Evolutionary conservation across 2,797 vertebrate species (phyloP).

Genomic region (Urophycis tenuis): DNA sequence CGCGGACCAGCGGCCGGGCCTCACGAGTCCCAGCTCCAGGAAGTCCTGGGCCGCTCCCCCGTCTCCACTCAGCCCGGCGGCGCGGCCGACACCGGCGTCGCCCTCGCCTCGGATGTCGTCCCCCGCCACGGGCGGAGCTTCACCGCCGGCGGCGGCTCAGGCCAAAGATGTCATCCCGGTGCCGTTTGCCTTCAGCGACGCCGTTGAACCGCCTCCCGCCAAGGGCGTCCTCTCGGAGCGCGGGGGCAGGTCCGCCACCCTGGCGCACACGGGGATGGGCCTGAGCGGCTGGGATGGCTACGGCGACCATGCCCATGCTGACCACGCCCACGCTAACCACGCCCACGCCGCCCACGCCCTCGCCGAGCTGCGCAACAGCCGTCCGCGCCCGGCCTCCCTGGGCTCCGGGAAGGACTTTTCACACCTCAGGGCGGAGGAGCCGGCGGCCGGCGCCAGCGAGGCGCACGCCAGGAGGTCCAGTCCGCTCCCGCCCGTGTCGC

Average conservation of each 20-base stretch:
- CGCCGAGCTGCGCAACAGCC: conserved; percentile 55
- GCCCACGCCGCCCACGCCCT: conserved; percentile 20
- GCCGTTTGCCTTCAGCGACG: conserved; percentile 53
- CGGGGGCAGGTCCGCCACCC: conserved; percentile 74
- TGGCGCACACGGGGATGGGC: conserved; percentile 72
- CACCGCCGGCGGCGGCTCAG: conserved; percentile 4
- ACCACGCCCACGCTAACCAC: neutral
- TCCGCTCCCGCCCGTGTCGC: conserved; percentile 36
- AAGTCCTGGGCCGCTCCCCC: conserved; percentile 44
- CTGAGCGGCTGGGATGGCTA: too few relatives aligned
- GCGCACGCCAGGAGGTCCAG: conserved; percentile 38
- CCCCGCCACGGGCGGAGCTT: neutral
- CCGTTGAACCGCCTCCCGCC: neutral
- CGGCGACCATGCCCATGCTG: too few relatives aligned
- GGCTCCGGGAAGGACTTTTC: conserved; percentile 72
- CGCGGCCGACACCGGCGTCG: conserved; percentile 13
- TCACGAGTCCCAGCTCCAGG: conserved; percentile 37
- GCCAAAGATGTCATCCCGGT: conserved; percentile 39
- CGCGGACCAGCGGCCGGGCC: conserved; percentile 32
- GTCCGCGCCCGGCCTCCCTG: conserved; percentile 72
- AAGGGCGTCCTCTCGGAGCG: conserved; percentile 2
- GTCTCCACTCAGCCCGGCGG: conserved; percentile 34
- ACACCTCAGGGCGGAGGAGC: conserved; percentile 16
- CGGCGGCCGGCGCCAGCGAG: conserved; percentile 35
- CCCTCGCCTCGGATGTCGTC: conserved; percentile 2